Base-by-base conservation (phyloP, 2,113 vertebrate species). In the Triplophysa rosa region DNA sequence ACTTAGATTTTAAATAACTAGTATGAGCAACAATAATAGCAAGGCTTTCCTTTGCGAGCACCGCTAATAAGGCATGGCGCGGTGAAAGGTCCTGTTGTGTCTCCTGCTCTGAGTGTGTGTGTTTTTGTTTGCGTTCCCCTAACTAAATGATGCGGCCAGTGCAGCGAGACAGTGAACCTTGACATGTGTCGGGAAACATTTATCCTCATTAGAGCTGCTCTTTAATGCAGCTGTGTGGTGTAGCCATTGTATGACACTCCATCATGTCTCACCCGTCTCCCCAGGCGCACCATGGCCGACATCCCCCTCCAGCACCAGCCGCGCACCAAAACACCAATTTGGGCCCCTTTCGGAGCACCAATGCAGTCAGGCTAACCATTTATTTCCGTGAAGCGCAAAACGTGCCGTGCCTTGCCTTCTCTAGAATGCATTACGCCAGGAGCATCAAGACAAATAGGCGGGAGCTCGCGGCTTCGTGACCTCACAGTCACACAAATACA, bases 171-270 rank as follows among this genome's bases (percentile, higher is more conserved):
- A 74, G 52, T 66, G 67, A 63, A 71, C 82, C 75, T 62, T 72
- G 82, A 81, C 74, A 76, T 66, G 67, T 45, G 75, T 23, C n/a
- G 26, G 16, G 68, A 45, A 81, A 61, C 68, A 78, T 81, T 78
- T 67, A 74, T 84, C 79, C 79, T 84, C 69, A 78, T 81, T 84
- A 80, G 49, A 42, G 59, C 49, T 24, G 40, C 21, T 81, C 73
- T 80, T 66, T 72, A 80, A 80, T 77, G 79, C 73, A 72, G 81
- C 81, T 61, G 68, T 83, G 76, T 29, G 23, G 75, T 56, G 67
- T 61, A 63, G 16, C 47, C 16, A 62, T 23, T 19, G 58, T 47
- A 80, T 80, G 68, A 80, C 67, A 69, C 59, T 71, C 52, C 78
- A 70, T 71, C 78, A 72, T 56, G 29, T 56, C 52, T 56, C 14